Percentiles rank a stretch among this genome's conserved stretches.
Conservation (phyloP, 2,888 invertebrate species). For the Marasmarcha lunaedactyla region DNA sequence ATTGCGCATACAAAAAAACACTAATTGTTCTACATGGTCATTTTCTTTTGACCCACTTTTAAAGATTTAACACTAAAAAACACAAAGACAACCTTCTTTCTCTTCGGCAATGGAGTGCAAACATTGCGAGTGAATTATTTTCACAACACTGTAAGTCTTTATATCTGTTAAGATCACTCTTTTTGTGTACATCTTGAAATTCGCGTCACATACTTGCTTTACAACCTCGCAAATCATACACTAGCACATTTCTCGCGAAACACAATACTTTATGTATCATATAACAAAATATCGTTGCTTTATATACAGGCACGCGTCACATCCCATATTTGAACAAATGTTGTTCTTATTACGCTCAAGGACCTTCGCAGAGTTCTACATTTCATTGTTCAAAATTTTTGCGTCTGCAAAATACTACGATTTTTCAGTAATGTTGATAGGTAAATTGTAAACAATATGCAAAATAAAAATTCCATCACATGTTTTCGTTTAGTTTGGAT, state of each 20-base stretch:
- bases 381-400: conserved; percentile 21
- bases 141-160: conserved; percentile 42
- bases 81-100: conserved; percentile 30
- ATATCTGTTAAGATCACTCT: conserved; percentile 41
- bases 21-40: too few species aligned
- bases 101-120: conserved; percentile 51
- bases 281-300: background rate
- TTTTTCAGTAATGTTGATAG: too few species aligned
- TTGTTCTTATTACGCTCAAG: conserved; percentile 22
- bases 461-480: too few species aligned
- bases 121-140: conserved; percentile 46
- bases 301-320: conserved; percentile 37
- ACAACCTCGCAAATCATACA: background rate
- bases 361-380: conserved; percentile 21
- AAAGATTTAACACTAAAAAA: too few species aligned
- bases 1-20: too few species aligned
- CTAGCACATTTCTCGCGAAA: background rate
- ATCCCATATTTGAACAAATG: conserved; percentile 45
- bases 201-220: background rate
- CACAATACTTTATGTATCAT: background rate
- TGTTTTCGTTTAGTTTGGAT: too few species aligned
- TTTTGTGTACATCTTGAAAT: conserved; percentile 33
- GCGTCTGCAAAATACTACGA: conserved; percentile 32
- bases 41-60: too few species aligned
- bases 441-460: too few species aligned